These are phyloP conservation scores for Melinaea marsaeus DNA, from an alignment of 2,888 invertebrate species.

Conservation along the genomic window DNA sequence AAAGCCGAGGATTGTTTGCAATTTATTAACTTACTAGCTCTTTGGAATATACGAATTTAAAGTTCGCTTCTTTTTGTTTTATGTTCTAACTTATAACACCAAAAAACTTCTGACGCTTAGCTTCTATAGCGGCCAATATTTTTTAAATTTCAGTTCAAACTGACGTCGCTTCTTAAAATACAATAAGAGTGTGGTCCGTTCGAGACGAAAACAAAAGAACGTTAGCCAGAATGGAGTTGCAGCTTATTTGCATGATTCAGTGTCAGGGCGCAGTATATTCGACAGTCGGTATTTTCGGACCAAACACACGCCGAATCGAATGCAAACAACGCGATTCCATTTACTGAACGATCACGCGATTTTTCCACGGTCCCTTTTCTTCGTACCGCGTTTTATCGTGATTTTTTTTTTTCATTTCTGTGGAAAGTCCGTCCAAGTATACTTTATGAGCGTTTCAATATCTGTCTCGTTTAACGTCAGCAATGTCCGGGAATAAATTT, in stretches of 20 bases:
- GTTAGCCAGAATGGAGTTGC: neutral
- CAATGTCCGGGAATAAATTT: neutral
- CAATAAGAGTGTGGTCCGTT: neutral
- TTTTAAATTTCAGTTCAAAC: conserved; percentile 1
- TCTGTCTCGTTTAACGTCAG: conserved; percentile 1
- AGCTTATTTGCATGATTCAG: conserved; percentile 10
- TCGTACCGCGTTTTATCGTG: neutral
- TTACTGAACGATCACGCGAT: conserved; percentile 23
- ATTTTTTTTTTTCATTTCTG: conserved; percentile 8
- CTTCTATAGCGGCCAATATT: neutral
- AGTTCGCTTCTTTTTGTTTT: no score
- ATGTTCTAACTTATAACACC: no score
- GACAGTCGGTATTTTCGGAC: conserved; percentile 19
- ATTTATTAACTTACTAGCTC: no score
- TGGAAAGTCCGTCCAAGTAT: conserved; percentile 4
- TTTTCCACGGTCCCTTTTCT: conserved; percentile 21
- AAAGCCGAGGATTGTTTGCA: neutral
- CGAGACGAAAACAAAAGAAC: conserved; percentile 4
- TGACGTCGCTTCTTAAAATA: neutral
- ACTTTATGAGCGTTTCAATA: conserved; percentile 9
- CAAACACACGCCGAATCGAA: conserved; percentile 20
- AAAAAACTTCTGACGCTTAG: no score
- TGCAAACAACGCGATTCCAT: conserved; percentile 18
- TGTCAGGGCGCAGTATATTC: conserved; percentile 5
- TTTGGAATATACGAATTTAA: no score